Evolutionary conservation across 2,888 invertebrate species (phyloP), one percentile per base, ranked within the genome.

Genomic region (Epinotia nisella): DNA sequence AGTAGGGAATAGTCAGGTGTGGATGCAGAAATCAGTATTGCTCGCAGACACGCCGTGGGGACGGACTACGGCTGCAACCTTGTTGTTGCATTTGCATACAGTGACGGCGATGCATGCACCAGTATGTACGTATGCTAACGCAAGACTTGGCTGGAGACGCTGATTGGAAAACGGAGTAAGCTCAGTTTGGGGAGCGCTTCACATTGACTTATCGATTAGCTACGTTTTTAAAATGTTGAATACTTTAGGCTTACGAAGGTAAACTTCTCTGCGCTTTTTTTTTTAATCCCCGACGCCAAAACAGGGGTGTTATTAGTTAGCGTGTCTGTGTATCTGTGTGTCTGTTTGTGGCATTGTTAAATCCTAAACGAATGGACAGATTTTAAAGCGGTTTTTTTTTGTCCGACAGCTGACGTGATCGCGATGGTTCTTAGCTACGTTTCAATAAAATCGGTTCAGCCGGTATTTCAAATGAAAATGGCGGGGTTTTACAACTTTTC

Each of bases 71-170:
- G 76, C 76, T 76, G 81, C 83, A 80, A 82, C 81, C 81, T 82
- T 80, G 82, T 83, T 82, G 85, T 83, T 80, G 81, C 82, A 89
- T 90, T 89, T 89, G 85, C 87, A 90, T 90, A 84, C 82, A 76
- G 71, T 71, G 74, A 71, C 76, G 74, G 74, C 75, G 77, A 53
- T 55, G 65, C 53, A 67, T 45, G 24, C 58, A 13, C 29, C 49
- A 11, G 45, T 67, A 45, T 49, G 58, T 61, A 66, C 29, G 65
- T 66, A 60, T 60, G 71, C 71, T 66, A 53, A 55, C 56, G 58
- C 65, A 65, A 59, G 60, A 67, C 66, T 65, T 60, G 60, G 45
- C 19, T 45, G 29, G 66, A 66, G 66, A 67, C 60, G 60, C 60
- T 67, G 66, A 71, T 67, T 71, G 66, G 64, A 62, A 62, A 65